Evolutionary conservation across 2,113 vertebrate species (phyloP), one percentile per base, ranked within the genome.

Genomic region (Tupaia chinensis): DNA sequence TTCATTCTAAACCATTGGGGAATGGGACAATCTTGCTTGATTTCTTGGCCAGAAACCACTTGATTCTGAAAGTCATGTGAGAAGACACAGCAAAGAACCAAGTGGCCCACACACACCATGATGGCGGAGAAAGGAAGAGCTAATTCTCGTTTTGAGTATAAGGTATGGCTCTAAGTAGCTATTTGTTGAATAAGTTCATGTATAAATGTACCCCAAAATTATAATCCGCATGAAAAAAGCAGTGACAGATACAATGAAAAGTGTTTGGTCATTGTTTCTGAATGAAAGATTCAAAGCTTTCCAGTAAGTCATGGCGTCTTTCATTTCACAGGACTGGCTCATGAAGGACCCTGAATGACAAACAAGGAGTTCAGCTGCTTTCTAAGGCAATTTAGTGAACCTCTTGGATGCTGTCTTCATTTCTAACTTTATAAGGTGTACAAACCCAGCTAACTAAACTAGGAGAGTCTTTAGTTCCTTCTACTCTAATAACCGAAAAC

Each of bases 231-330:
- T 70, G 32, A 77, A 20, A 73, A 95, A 91, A 76, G 3, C 5
- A 25, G 0, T 82, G 53, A 88, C 12, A 77, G 44, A 74, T 65
- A 66, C 23, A 81, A 68, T 14, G 63, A 65, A 69, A 96, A 66
- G 56, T n/a, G 4, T 73, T 13, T 3, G 20, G 3, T 29, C 54
- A 32, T 7, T 73, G 22, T 89, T 92, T 92, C 17, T 14, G 19
- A 88, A 86, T 77, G 61, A 76, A 78, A 22, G 1, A 83, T 56
- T 70, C 32, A 72, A 76, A 78, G 44, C 85, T 91, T 96, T 92
- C 70, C 13, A 17, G 90, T 6, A 7, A 11, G 14, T 7, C 92
- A 89, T 17, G 8, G 25, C 12, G 69, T 79, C 85, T 65, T 54
- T 69, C 13, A 25, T 11, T 32, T 56, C 3, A 58, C 23, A n/a